Conservation (phyloP, 2,113 vertebrate species). For the Bufo bufo region DNA sequence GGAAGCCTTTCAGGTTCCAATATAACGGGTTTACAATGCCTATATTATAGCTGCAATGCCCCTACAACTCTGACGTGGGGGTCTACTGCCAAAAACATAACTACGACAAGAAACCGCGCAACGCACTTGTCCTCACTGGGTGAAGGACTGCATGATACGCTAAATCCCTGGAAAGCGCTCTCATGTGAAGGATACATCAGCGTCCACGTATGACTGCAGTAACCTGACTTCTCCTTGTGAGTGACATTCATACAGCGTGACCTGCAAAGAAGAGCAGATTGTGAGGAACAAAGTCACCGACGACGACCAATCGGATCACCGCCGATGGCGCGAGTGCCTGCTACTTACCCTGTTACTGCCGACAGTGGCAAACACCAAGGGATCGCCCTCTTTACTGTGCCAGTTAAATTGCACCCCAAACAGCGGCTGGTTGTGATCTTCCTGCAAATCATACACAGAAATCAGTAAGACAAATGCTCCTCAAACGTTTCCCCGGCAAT, state of each 20-base stretch:
- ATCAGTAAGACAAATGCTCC: no score
- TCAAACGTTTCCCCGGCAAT: no score
- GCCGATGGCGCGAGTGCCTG: background rate
- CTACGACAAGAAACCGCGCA: no score
- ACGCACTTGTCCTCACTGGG: no score
- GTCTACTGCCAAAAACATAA: no score
- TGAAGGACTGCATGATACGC: no score
- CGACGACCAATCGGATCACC: background rate
- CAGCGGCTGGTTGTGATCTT: conserved; percentile 95
- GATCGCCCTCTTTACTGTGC: conserved; percentile 98
- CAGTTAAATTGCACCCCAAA: conserved; percentile 99
- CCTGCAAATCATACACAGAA: conserved; percentile 69
- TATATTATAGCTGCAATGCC: no score
- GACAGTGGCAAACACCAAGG: conserved; percentile 95
- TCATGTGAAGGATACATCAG: conserved; percentile 88
- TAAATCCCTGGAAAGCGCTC: no score
- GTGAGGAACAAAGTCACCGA: background rate
- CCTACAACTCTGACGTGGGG: no score
- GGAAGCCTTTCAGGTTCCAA: no score
- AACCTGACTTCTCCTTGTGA: conserved; percentile 95
- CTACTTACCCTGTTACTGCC: conserved; percentile 93
- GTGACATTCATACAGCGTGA: conserved; percentile 97
- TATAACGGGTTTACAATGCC: no score
- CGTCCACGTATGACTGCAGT: conserved; percentile 95
- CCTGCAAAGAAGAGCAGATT: conserved; percentile 71